These are phyloP conservation scores for Miniopterus natalensis DNA, from an alignment of 2,113 vertebrate genomes.

Conservation along the genomic window DNA sequence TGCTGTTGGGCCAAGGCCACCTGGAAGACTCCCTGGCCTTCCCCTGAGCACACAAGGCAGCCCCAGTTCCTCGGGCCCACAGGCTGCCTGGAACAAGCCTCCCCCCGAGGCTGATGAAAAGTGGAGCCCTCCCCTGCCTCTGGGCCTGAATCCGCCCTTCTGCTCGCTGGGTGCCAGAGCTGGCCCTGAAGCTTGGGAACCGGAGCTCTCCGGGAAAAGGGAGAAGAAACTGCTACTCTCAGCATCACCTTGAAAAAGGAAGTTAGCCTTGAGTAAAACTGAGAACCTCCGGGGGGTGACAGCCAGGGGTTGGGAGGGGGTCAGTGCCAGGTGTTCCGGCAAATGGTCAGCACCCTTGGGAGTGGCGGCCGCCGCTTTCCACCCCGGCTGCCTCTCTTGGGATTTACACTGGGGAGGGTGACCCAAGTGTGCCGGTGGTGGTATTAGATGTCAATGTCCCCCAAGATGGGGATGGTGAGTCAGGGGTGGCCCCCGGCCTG, in stretches of 20 bases:
- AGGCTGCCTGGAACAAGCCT: neutral
- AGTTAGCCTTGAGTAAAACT: neutral
- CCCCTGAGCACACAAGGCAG: neutral
- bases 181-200: neutral
- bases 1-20: neutral
- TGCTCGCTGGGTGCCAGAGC: neutral
- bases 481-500: neutral
- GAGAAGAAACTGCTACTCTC: neutral
- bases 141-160: neutral
- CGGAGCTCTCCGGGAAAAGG: neutral
- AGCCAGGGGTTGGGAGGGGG: fast-evolving
- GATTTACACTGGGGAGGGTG: neutral
- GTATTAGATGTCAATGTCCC: neutral
- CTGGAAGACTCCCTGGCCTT: neutral
- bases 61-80: neutral
- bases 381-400: neutral
- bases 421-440: fast-evolving
- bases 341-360: neutral
- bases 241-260: neutral
- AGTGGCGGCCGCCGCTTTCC: neutral
- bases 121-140: neutral
- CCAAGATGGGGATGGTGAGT: neutral
- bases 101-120: neutral
- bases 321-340: neutral
- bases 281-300: neutral